Conservation (phyloP, 1,140 invertebrate genomes). For the Linepithema humile region DNA sequence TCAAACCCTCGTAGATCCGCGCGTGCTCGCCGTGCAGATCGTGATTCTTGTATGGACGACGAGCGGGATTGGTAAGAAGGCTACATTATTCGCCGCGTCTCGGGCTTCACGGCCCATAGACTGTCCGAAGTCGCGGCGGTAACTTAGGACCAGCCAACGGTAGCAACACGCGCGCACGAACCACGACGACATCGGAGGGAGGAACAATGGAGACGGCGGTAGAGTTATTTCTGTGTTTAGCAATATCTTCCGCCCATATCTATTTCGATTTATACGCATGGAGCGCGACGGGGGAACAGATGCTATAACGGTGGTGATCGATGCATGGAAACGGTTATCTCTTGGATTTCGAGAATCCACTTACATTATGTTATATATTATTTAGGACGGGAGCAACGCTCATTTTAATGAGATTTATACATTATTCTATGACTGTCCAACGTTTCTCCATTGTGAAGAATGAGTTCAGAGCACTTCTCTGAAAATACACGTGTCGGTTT, state of each 20-base stretch:
- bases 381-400: background rate
- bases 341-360: background rate
- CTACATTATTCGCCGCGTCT: slow-evolving; percentile 77
- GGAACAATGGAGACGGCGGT: slow-evolving; percentile 39
- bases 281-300: slow-evolving; percentile 1
- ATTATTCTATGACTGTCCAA: background rate
- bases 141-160: slow-evolving; percentile 71
- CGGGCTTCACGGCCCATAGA: slow-evolving; percentile 77
- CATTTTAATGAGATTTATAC: background rate
- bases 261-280: slow-evolving; percentile 19
- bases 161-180: slow-evolving; percentile 58
- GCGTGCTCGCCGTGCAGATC: slow-evolving; percentile 55
- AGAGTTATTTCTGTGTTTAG: slow-evolving; percentile 35
- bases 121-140: slow-evolving; percentile 67
- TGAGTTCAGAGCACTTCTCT: background rate
- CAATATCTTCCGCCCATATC: background rate
- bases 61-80: slow-evolving; percentile 74
- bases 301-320: background rate
- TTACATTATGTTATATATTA: background rate
- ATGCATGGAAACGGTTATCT: background rate
- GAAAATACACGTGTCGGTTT: background rate
- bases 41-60: slow-evolving; percentile 67
- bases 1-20: slow-evolving; percentile 64
- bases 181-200: slow-evolving; percentile 14
- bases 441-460: no score